Percentiles rank a stretch among this genome's conserved stretches.
These are phyloP conservation scores for Urocitellus parryii DNA, from an alignment of 2,113 vertebrate genomes.

Conservation along the genomic window DNA sequence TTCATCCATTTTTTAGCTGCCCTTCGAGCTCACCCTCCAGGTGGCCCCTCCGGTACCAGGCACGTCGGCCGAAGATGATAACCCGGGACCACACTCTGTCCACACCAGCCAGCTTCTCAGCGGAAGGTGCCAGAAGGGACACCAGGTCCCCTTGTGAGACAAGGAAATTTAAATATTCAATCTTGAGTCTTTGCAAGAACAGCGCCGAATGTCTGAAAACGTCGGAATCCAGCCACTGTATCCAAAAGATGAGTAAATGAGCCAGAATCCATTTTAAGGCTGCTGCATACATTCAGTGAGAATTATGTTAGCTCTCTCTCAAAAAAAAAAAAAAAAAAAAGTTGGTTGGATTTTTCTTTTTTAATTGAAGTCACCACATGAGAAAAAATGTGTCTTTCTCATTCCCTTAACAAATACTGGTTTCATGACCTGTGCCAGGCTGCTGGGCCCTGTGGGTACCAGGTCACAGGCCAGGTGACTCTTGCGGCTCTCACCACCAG, in stretches of 20 bases:
- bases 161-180: neutral
- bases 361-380: neutral
- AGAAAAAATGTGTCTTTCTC: neutral
- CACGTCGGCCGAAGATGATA: rapidly evolving
- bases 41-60: rapidly evolving
- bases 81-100: rapidly evolving
- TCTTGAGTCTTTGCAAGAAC: neutral
- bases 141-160: too few species aligned
- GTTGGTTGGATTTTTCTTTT: neutral
- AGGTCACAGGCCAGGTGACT: too few species aligned
- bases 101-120: neutral
- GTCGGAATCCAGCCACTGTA: neutral
- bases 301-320: neutral
- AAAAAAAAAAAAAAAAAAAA: neutral
- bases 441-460: neutral
- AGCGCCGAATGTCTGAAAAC: neutral
- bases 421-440: neutral
- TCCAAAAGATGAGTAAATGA: rapidly evolving
- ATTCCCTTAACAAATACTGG: neutral
- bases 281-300: rapidly evolving
- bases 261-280: neutral
- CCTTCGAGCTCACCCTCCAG: rapidly evolving
- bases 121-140: neutral
- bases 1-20: rapidly evolving
- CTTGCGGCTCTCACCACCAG: rapidly evolving